Base-by-base conservation (phyloP, 2,888 invertebrate species). In the Philonicus albiceps region DNA sequence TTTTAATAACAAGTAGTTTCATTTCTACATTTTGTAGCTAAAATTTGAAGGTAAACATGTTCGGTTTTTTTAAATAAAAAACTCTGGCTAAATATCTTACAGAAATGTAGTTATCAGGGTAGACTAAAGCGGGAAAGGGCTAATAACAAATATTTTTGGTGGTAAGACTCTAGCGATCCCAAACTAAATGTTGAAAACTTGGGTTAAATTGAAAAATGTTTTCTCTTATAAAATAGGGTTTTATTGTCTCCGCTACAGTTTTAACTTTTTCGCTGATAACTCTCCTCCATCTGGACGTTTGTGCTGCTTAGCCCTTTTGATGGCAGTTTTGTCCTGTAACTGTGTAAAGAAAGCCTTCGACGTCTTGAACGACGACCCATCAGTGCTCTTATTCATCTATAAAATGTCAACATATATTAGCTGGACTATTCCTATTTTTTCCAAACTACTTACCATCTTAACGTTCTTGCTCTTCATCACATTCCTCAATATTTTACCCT, bases 261-360 rank as follows among this genome's bases (percentile, higher is more conserved):
- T 96, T 4, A 95, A 91, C 91, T 94, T 95, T 88, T 94, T 94
- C 2, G 95, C 94, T 75, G 93, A 93, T 73, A 89, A 91, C 90
- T 88, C 92, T 92, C 74, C 86, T 1, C 89, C 91, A 89, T 94
- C 94, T 1, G 92, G 90, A 88, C 93, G 93, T 78, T 40, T 40
- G 4, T 94, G 93, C 43, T 93, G 88, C 87, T 89, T 89, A 53
- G 88, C 89, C 86, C 89, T 90, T 89, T 53, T 93, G 87, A 92
- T 91, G 16, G 93, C 91, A 0, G 94, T 94, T 90, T 97, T 95
- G 89, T 98, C 96, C 91, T 98, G 97, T 6, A 98, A 93, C 90
- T 97, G 95, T 81, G 94, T 94, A 93, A 98, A 98, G 94, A 98
- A 98, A 0, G 96, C 95, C 89, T 95, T 96, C 0, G 97, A 97